Conservation (phyloP, 2,113 vertebrate genomes). For the Lamprologus sp. region DNA sequence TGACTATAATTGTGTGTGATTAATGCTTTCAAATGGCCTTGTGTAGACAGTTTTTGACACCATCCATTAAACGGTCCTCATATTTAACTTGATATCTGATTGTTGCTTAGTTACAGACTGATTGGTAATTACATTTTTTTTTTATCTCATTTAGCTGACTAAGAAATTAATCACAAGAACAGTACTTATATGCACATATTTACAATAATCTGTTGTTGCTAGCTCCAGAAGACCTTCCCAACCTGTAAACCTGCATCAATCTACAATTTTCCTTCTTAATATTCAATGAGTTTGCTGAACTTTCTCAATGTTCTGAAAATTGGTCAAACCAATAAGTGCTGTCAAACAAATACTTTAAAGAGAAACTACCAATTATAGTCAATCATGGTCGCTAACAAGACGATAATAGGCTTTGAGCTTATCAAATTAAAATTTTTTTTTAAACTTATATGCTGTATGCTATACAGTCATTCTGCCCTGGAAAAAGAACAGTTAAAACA, state of each 20-base stretch:
- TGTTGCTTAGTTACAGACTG: not conserved
- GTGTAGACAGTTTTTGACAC: not conserved
- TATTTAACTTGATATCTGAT: not conserved
- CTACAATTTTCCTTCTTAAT: not conserved
- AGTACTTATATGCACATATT: not conserved
- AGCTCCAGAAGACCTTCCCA: not conserved
- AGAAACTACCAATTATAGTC: not conserved
- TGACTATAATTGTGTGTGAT: not conserved
- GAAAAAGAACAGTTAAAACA: not conserved
- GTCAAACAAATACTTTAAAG: not conserved
- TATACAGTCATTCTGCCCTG: not conserved
- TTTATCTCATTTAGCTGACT: not conserved
- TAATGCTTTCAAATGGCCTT: not conserved
- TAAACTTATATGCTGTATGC: not conserved
- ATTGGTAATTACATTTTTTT: accelerated
- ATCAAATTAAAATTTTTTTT: not conserved
- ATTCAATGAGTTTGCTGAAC: not conserved
- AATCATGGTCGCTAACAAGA: not conserved
- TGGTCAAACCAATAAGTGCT: not conserved
- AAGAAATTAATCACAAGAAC: not conserved
- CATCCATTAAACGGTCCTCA: not conserved
- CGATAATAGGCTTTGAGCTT: not conserved
- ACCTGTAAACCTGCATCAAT: not conserved
- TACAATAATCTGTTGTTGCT: not conserved
- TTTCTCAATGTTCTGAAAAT: not conserved